These are phyloP conservation scores for Crax fasciolata DNA, from an alignment of 2,797 vertebrate species.

Conservation along the genomic window DNA sequence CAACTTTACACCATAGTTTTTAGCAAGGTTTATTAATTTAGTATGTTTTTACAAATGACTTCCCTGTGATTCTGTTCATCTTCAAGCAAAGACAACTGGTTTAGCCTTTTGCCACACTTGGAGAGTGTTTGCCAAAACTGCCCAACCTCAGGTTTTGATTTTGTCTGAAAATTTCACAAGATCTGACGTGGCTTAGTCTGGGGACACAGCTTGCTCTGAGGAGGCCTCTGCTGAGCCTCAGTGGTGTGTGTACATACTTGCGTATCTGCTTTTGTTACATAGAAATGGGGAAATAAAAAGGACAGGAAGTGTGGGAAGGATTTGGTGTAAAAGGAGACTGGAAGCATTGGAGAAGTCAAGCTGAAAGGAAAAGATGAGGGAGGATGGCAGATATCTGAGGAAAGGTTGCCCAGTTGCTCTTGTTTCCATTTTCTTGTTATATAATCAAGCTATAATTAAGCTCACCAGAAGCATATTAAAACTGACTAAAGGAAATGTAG, in stretches of 20 bases:
- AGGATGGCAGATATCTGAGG: neutral
- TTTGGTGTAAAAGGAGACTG: neutral
- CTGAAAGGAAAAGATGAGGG: neutral
- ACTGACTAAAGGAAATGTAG: neutral
- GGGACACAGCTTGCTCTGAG: neutral
- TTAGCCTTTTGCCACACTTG: neutral
- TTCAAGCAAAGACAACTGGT: neutral
- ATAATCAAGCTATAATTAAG: conserved; percentile 2
- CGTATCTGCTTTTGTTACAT: neutral
- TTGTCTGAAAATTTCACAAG: neutral
- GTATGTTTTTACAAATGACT: neutral
- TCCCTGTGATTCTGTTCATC: neutral
- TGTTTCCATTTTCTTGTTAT: conserved; percentile 1
- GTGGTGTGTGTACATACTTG: neutral
- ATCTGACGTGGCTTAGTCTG: neutral
- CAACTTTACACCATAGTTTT: neutral
- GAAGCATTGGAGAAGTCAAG: neutral
- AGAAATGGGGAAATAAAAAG: neutral
- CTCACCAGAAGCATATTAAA: neutral
- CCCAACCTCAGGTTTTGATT: neutral
- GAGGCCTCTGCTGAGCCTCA: neutral
- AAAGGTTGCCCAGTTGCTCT: neutral
- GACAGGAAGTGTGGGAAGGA: neutral
- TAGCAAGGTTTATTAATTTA: neutral
- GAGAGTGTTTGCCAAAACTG: neutral